These are phyloP conservation scores for Zaprionus tsacasi DNA, from an alignment of 1,140 invertebrate genomes.

Conservation along the genomic window DNA sequence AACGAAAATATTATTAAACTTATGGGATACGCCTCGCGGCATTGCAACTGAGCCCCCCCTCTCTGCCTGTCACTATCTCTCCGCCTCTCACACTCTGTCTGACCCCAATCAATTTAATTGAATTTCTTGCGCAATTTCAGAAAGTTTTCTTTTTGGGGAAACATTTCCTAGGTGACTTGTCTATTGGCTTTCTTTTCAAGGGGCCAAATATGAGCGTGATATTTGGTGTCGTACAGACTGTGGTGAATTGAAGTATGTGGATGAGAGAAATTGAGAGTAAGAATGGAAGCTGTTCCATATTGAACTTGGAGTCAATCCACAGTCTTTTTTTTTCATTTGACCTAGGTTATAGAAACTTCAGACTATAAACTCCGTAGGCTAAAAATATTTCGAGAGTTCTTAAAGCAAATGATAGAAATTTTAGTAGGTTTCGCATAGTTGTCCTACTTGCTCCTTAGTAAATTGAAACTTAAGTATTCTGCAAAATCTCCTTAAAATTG, in stretches of 20 bases:
- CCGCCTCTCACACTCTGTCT: not conserved
- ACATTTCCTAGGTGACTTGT: constrained; percentile 15
- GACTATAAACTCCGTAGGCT: too few relatives aligned
- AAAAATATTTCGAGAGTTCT: too few relatives aligned
- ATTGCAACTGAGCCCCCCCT: not conserved
- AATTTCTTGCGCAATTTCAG: constrained; percentile 44
- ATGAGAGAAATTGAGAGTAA: not conserved
- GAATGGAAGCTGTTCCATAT: not conserved
- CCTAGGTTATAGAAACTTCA: too few relatives aligned
- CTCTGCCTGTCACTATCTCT: too few relatives aligned
- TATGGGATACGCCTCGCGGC: constrained; percentile 23
- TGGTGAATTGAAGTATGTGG: not conserved
- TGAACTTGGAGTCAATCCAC: not conserved
- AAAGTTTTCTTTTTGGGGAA: constrained; percentile 14
- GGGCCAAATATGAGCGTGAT: not conserved
- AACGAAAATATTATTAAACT: constrained; percentile 38
- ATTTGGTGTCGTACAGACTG: not conserved
- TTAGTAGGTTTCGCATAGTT: too few relatives aligned
- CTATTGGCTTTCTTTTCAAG: constrained; percentile 13
- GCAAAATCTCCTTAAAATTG: not conserved
- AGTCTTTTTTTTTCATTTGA: too few relatives aligned
- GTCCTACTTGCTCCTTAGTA: too few relatives aligned
- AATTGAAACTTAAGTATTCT: not conserved
- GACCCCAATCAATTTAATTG: constrained; percentile 68
- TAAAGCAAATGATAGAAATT: too few relatives aligned